Conservation (phyloP, 2,113 vertebrate species). For the Pao palembangensis region DNA sequence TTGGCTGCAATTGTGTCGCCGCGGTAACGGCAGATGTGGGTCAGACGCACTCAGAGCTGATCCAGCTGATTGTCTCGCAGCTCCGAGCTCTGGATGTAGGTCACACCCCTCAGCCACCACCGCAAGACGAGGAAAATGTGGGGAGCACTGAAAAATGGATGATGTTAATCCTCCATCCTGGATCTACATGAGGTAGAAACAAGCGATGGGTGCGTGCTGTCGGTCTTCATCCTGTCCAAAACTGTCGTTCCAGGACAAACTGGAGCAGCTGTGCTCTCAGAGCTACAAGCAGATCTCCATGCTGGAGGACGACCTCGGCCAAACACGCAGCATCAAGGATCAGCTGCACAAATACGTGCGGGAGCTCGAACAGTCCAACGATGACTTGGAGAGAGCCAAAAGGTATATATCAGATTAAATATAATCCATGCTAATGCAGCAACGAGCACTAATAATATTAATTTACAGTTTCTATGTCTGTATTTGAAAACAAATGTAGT, state of each 20-base stretch:
- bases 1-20: slow-evolving; percentile 3
- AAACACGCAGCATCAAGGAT: slow-evolving; percentile 92
- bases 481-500: too few species aligned
- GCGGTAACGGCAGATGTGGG: slow-evolving; percentile 50
- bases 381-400: slow-evolving; percentile 94
- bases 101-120: slow-evolving; percentile 24
- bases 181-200: not conserved
- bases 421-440: too few species aligned
- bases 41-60: slow-evolving; percentile 34
- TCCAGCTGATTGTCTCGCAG: slow-evolving; percentile 28
- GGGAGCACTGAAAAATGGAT: slow-evolving; percentile 35
- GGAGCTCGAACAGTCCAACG: slow-evolving; percentile 96
- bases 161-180: not conserved
- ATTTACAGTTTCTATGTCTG: too few species aligned
- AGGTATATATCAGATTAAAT: slow-evolving; percentile 75
- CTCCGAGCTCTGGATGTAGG: slow-evolving; percentile 41
- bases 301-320: slow-evolving; percentile 92
- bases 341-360: slow-evolving; percentile 95
- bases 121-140: not conserved
- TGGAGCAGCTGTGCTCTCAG: slow-evolving; percentile 92
- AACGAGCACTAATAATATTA: too few species aligned
- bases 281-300: slow-evolving; percentile 96
- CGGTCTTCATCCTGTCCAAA: not conserved
- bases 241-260: slow-evolving; percentile 79
- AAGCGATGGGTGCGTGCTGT: not conserved